These are phyloP conservation scores for Aurelia aurita DNA, from an alignment of 30 jellyfish, hydroid and myxozoan species.

Conservation along the genomic window DNA sequence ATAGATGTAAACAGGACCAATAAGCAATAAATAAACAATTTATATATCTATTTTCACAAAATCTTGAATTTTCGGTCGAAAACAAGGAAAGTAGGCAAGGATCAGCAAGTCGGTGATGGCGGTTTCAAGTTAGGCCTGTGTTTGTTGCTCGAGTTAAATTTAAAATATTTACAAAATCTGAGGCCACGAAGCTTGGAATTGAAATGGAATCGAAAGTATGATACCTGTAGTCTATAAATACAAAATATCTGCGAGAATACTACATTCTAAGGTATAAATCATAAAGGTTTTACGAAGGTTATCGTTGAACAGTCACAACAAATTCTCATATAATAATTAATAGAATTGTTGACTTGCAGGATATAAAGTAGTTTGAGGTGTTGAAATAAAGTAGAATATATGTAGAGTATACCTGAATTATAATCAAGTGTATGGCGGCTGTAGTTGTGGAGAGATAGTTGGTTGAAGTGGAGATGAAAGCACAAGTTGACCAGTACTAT, in stretches of 20 bases:
- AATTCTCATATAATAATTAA: conserved; percentile 36
- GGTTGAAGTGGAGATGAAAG: conserved; percentile 43
- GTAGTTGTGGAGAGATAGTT: conserved; percentile 4
- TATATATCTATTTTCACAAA: not conserved
- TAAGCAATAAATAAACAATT: no score
- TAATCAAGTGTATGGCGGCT: not conserved
- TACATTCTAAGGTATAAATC: not conserved
- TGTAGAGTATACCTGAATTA: conserved; percentile 34
- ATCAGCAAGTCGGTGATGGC: conserved; percentile 56
- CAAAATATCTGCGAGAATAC: not conserved
- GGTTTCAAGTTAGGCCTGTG: conserved; percentile 79
- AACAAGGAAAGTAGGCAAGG: conserved; percentile 17
- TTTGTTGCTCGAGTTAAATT: conserved; percentile 32
- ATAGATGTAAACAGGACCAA: no score
- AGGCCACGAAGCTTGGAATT: no score
- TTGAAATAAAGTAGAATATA: conserved; percentile 6
- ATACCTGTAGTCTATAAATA: conserved; percentile 9
- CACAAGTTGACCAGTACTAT: conserved; percentile 43
- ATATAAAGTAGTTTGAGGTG: not conserved
- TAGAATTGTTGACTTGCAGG: not conserved
- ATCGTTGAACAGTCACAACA: conserved; percentile 10
- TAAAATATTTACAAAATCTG: not conserved
- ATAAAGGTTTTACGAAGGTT: conserved; percentile 29
- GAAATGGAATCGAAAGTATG: conserved; percentile 1
- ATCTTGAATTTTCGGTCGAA: not conserved